phyloP scores from a whole-genome alignment of 2,797 vertebrate genomes.

The Fratercula arctica region DNA sequence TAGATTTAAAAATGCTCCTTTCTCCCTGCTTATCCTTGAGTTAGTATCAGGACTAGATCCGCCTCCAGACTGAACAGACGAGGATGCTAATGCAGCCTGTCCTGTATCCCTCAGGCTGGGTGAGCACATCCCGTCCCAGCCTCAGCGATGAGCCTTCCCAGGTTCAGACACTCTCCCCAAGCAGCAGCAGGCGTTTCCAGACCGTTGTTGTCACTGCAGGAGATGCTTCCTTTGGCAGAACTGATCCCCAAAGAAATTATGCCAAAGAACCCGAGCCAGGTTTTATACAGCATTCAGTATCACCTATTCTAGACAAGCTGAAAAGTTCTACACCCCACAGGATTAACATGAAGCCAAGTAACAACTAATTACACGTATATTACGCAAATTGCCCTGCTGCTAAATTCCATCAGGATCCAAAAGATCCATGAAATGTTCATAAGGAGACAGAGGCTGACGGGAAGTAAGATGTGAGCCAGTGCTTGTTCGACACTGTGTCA shows the following conservation, averaged over 20 bases:
- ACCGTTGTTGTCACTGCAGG: neutral
- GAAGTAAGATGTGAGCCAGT: neutral
- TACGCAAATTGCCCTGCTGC: neutral
- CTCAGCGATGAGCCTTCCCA: accelerated
- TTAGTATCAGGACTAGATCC: neutral
- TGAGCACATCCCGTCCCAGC: accelerated
- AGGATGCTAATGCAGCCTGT: neutral
- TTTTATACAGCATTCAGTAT: neutral
- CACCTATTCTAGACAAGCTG: neutral
- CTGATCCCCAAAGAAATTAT: neutral
- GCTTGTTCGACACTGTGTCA: neutral
- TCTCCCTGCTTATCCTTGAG: neutral
- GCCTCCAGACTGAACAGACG: neutral
- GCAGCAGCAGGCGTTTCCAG: neutral
- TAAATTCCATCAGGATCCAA: neutral
- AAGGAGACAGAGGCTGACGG: neutral
- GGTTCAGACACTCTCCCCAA: neutral
- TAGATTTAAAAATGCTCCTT: neutral
- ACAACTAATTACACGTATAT: neutral
- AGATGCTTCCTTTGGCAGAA: neutral
- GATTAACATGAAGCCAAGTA: neutral
- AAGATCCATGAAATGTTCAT: neutral
- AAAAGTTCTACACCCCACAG: neutral
- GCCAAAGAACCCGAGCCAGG: neutral
- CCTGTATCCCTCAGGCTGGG: neutral